A percentile compares a stretch with the other conserved stretches of the same genome.
These are phyloP conservation scores for Diploscapter pachys DNA, from an alignment of 1,140 invertebrate genomes.

Conservation along the genomic window DNA sequence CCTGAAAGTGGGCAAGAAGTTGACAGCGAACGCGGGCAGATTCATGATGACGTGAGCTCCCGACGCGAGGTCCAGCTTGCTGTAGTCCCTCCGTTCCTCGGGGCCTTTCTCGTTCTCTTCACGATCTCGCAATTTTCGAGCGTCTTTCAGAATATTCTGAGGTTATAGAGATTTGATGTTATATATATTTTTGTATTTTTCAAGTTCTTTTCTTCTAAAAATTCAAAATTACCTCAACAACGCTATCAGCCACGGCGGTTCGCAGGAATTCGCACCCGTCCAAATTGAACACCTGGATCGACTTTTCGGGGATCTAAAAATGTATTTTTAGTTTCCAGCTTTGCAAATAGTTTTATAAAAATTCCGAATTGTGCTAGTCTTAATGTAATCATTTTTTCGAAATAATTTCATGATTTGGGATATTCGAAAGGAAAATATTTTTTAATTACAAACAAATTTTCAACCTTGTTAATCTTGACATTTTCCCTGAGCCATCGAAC, in stretches of 20 bases:
- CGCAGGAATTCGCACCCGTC: slow-evolving; percentile 78
- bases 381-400: no score
- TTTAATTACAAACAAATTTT: no score
- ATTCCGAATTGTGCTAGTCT: no score
- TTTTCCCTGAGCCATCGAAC: slow-evolving; percentile 80
- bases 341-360: slow-evolving; percentile 8
- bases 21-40: slow-evolving; percentile 83
- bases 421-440: no score
- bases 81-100: no score
- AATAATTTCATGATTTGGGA: no score
- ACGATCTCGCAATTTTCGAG: background rate
- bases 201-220: background rate
- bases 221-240: background rate
- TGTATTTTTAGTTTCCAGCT: no score
- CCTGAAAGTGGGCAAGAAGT: slow-evolving; percentile 78
- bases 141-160: slow-evolving; percentile 5
- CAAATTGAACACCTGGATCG: slow-evolving; percentile 72
- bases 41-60: slow-evolving; percentile 83
- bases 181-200: slow-evolving; percentile 46
- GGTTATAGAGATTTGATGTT: slow-evolving; percentile 62
- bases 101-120: no score
- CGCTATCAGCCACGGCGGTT: no score
- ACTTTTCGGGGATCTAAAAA: slow-evolving; percentile 49
- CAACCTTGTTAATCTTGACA: slow-evolving; percentile 74
- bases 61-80: no score